Evolutionary conservation across 2,797 vertebrate genomes (phyloP).

Genomic region (Semotilus atromaculatus): DNA sequence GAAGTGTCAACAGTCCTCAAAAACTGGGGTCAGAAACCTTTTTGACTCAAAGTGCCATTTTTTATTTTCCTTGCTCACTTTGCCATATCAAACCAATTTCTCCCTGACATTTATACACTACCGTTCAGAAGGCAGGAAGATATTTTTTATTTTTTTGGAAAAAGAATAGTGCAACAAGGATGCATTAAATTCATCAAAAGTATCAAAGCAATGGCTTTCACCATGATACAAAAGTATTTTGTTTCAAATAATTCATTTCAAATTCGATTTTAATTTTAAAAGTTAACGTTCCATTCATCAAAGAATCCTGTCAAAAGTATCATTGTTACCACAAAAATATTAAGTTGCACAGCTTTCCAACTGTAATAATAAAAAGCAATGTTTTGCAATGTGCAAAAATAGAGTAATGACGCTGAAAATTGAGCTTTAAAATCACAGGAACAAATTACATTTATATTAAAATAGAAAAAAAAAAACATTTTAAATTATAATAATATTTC

Average conservation of each 20-base stretch:
- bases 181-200: not conserved
- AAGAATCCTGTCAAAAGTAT: not conserved
- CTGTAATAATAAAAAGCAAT: too few relatives aligned
- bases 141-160: too few relatives aligned
- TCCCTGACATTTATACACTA: not conserved
- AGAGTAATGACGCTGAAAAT: not conserved
- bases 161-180: too few relatives aligned
- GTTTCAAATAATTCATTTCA: not conserved
- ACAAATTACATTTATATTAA: not conserved
- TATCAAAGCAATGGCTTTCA: not conserved
- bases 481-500: not conserved
- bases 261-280: too few relatives aligned
- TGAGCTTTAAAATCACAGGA: too few relatives aligned
- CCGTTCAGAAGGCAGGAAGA: not conserved
- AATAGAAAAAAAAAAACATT: not conserved
- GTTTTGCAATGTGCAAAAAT: not conserved
- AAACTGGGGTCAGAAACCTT: slow-evolving; percentile 1
- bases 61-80: not conserved
- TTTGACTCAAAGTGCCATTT: not conserved
- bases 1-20: not conserved
- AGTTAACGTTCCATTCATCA: not conserved
- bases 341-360: not conserved
- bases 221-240: not conserved
- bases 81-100: not conserved
- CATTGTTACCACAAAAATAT: not conserved